These are phyloP conservation scores for Notechis scutatus DNA, from an alignment of 2,113 vertebrate species.

Conservation along the genomic window DNA sequence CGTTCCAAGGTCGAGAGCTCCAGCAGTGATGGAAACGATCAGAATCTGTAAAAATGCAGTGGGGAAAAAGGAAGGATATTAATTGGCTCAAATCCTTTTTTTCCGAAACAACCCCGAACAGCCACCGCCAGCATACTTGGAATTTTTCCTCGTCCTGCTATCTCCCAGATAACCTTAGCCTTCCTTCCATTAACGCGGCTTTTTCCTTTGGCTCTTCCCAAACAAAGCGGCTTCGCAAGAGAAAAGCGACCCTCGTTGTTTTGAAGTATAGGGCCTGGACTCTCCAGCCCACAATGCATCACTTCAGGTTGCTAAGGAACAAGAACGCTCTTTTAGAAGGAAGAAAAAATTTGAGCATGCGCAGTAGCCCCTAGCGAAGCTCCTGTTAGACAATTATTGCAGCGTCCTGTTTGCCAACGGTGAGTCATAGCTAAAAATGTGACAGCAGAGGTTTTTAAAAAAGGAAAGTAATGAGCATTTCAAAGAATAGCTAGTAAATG, in stretches of 20 bases:
- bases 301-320: slow-evolving; percentile 19
- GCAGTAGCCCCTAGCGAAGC: neutral
- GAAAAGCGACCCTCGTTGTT: neutral
- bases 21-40: neutral
- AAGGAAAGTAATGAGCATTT: neutral
- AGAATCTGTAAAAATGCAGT: neutral
- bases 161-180: neutral
- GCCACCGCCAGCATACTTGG: neutral
- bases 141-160: neutral
- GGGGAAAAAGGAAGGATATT: neutral
- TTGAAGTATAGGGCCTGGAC: neutral
- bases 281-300: slow-evolving; percentile 17
- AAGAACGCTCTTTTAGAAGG: neutral
- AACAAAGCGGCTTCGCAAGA: neutral
- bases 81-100: neutral
- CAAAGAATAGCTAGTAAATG: neutral
- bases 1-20: neutral
- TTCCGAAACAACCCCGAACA: neutral
- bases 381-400: neutral
- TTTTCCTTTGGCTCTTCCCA: neutral
- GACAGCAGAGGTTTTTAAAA: neutral
- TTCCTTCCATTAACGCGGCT: neutral
- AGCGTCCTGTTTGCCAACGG: neutral
- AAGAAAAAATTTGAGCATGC: neutral
- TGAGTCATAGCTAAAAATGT: neutral